phyloP scores from a whole-genome alignment of 2,113 vertebrate genomes.

The Melanotaenia duboulayi region DNA sequence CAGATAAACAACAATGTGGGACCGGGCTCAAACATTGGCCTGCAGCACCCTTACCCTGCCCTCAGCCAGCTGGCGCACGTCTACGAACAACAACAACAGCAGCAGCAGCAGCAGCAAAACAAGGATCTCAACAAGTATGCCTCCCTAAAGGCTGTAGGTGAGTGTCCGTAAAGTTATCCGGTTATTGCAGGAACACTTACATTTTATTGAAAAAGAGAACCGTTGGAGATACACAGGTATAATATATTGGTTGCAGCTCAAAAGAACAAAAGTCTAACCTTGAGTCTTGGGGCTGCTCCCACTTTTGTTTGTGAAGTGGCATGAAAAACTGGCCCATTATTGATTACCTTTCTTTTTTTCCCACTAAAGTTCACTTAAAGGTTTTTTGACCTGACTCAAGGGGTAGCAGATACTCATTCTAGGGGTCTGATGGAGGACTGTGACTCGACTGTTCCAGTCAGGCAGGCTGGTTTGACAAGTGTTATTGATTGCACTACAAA shows the following conservation, averaged over 20 bases:
- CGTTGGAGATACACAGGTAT: background rate
- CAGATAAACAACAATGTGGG: constrained; percentile 94
- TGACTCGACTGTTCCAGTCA: background rate
- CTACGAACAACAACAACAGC: constrained; percentile 92
- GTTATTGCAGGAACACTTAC: background rate
- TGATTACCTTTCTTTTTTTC: background rate
- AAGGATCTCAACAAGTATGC: constrained; percentile 98
- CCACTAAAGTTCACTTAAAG: background rate
- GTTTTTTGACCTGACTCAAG: constrained; percentile 15
- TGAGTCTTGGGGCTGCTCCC: constrained; percentile 16
- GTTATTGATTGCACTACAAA: constrained; percentile 32
- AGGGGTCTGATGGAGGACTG: constrained; percentile 8
- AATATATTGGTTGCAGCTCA: background rate
- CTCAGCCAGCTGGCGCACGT: constrained; percentile 94
- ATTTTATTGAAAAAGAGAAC: background rate
- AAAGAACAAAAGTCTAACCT: background rate
- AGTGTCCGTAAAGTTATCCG: constrained; percentile 69
- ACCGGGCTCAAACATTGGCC: constrained; percentile 87
- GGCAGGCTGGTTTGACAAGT: constrained; percentile 34
- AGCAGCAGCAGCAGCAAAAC: constrained; percentile 83
- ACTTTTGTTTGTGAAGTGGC: background rate
- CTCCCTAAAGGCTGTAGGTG: constrained; percentile 96
- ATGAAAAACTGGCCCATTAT: background rate
- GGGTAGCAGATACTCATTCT: background rate
- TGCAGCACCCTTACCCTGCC: constrained; percentile 91